Conservation (phyloP, 1,140 invertebrate genomes). For the Pseudomyrmex dendroicus region DNA sequence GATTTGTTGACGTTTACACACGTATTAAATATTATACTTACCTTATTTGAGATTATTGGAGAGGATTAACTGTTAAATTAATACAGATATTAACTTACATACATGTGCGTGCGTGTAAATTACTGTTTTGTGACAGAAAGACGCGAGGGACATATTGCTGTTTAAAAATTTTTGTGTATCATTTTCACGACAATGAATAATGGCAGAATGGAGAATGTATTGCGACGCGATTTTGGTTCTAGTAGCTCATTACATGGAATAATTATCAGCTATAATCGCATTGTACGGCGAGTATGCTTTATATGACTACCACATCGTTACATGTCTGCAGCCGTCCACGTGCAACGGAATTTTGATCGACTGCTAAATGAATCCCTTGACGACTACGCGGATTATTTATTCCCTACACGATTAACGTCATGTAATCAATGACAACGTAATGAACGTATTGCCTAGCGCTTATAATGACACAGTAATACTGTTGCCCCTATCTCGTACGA, state of each 20-base stretch:
- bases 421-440: constrained; percentile 58
- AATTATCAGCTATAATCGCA: constrained; percentile 60
- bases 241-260: constrained; percentile 63
- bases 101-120: too few species aligned
- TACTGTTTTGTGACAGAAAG: too few species aligned
- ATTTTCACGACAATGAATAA: background rate
- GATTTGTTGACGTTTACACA: too few species aligned
- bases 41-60: background rate
- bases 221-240: constrained; percentile 46
- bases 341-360: constrained; percentile 53
- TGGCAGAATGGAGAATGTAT: background rate
- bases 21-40: too few species aligned
- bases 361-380: constrained; percentile 55
- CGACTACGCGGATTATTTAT: constrained; percentile 54
- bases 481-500: background rate
- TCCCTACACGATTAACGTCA: constrained; percentile 58
- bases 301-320: constrained; percentile 34
- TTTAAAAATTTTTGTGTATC: background rate
- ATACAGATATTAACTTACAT: too few species aligned
- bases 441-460: constrained; percentile 54
- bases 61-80: too few species aligned
- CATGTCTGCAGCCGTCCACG: constrained; percentile 10
- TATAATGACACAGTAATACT: constrained; percentile 47
- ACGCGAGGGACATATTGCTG: too few species aligned
- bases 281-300: constrained; percentile 48